A percentile compares a stretch with the other conserved stretches of the same genome.
Evolutionary conservation across 2,888 invertebrate genomes (phyloP).

Genomic region (Sesamia inferens): DNA sequence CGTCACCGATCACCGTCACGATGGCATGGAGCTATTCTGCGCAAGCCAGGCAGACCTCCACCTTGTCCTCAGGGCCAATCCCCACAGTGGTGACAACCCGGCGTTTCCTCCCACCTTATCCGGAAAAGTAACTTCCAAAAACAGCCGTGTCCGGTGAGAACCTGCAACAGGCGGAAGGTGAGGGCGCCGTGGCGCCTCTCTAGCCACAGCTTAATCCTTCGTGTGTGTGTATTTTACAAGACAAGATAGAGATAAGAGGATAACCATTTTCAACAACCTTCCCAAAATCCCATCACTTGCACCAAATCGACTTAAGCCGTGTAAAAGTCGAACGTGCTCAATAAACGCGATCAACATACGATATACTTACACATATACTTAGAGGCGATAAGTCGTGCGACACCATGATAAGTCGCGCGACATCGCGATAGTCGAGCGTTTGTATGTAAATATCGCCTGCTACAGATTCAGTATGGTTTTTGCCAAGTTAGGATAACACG

Average conservation of each 20-base stretch:
- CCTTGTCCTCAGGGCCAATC: too few relatives aligned
- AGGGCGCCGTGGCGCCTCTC: too few relatives aligned
- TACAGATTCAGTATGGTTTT: slow-evolving; percentile 57
- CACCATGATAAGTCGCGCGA: slow-evolving; percentile 57
- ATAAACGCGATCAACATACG: slow-evolving; percentile 64
- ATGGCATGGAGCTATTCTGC: too few relatives aligned
- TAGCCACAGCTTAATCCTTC: too few relatives aligned
- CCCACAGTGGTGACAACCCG: too few relatives aligned
- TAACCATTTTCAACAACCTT: slow-evolving; percentile 15
- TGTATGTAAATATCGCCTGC: slow-evolving; percentile 66
- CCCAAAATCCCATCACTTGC: slow-evolving; percentile 32
- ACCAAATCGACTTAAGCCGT: slow-evolving; percentile 46
- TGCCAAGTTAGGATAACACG: slow-evolving; percentile 66
- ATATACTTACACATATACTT: slow-evolving; percentile 39
- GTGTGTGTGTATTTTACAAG: background rate
- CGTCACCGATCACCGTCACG: too few relatives aligned
- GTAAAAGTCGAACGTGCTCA: slow-evolving; percentile 59
- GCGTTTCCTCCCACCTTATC: too few relatives aligned
- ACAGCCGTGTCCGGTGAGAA: too few relatives aligned
- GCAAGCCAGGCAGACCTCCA: too few relatives aligned
- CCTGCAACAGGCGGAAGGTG: too few relatives aligned
- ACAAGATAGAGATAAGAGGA: background rate
- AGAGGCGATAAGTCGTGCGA: slow-evolving; percentile 57
- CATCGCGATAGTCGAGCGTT: slow-evolving; percentile 54
- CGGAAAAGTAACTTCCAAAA: too few relatives aligned